phyloP scores from a whole-genome alignment of 2,113 vertebrate species.

The Oreochromis spilurus region DNA sequence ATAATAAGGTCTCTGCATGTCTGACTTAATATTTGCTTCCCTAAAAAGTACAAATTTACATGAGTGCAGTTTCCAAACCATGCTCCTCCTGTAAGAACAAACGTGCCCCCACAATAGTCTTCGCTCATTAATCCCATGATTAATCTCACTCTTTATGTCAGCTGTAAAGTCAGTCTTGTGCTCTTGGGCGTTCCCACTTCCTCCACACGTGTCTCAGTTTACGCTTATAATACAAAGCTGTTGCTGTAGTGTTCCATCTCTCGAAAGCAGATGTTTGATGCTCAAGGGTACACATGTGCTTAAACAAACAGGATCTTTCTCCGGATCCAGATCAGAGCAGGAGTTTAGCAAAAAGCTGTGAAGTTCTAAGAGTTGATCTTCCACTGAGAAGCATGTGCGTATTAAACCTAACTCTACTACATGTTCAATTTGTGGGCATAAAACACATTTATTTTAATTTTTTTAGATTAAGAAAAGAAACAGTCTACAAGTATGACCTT shows the following conservation, averaged over 20 bases:
- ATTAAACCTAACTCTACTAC: neutral
- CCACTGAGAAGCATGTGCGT: fast-evolving
- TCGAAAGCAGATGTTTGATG: neutral
- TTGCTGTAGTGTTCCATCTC: neutral
- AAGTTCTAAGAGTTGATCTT: neutral
- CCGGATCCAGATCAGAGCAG: neutral
- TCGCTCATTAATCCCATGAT: neutral
- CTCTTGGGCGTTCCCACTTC: neutral
- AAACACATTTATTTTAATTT: neutral
- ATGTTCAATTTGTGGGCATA: fast-evolving
- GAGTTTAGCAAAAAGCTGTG: neutral
- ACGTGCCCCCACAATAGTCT: neutral
- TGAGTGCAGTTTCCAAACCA: fast-evolving
- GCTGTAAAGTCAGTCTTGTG: neutral
- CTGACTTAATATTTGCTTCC: neutral
- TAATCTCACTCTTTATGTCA: too few species aligned
- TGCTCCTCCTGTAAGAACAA: neutral
- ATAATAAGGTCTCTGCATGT: neutral
- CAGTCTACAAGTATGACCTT: fast-evolving
- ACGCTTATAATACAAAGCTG: neutral
- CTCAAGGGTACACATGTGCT: neutral
- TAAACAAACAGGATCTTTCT: fast-evolving
- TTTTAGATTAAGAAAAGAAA: too few species aligned
- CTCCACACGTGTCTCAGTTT: neutral
- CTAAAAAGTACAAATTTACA: neutral